Evolutionary conservation across 2,888 invertebrate species (phyloP), one percentile per base, ranked within the genome.

Genomic region (Lomographa bimaculata): DNA sequence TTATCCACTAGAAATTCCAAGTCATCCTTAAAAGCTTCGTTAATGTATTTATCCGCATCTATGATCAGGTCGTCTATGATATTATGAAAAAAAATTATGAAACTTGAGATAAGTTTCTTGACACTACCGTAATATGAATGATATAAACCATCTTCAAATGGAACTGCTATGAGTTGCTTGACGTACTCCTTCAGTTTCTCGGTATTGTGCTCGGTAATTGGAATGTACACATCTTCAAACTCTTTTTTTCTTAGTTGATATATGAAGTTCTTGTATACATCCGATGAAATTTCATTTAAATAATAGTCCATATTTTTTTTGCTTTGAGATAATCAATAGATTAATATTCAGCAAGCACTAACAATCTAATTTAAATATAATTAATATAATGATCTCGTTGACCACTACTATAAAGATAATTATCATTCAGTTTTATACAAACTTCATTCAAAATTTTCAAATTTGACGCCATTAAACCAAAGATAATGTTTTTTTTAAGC

Each of bases 111-210:
- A 1, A 73, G 50, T 10, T 47, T 55, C 48, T 78, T 82, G 2
- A 84, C 39, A 26, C 76, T 60, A 0, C 77, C 77, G 27, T 78
- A 85, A 46, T 71, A 81, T 1, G 55, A 48, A 29, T 74, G 65
- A 23, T 77, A 71, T 0, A 37, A 42, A 1, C 61, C 69, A 41
- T 75, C 73, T 28, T 55, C 50, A n/a, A 67, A 69, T 41, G 66
- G 53, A 5, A 74, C 41, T 5, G 53, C 16, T 5, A 49, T 16
- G 7, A 83, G 28, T 10, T 62, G 46, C 6, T 30, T 45, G 1
- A 84, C 44, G 26, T 67, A 78, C 10, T 54, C 38, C 25, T 51
- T 61, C 1, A 82, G 46, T 38, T 66, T 60, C 0, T 70, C 63
- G 3, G 60, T 40, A 4, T 71, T 54, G 43, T 72, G 57, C 1